Evolutionary conservation across 2,797 vertebrate genomes (phyloP).

Genomic region (Pantherophis alleghaniensis): DNA sequence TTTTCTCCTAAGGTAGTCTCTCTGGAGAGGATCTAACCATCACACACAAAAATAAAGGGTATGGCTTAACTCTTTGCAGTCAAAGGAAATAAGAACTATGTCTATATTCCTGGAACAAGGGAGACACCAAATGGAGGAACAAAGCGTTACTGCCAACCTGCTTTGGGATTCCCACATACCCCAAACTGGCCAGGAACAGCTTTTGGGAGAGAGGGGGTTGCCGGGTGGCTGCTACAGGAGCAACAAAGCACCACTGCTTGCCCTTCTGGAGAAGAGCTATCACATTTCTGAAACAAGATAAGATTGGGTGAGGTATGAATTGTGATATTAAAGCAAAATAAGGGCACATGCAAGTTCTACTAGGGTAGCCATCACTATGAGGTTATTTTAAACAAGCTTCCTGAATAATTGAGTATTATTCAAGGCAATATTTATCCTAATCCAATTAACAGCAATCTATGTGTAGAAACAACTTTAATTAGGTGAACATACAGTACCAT

Average conservation of each 20-base stretch:
- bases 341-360: background rate
- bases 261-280: background rate
- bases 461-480: background rate
- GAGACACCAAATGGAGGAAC: background rate
- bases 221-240: background rate
- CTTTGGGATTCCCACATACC: background rate
- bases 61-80: background rate
- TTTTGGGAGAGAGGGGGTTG: no score
- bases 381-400: background rate
- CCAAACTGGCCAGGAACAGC: accelerated
- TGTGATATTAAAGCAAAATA: background rate
- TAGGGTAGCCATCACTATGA: no score
- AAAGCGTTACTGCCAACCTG: background rate
- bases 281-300: background rate
- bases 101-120: background rate
- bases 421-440: background rate
- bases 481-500: background rate
- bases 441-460: background rate
- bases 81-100: accelerated
- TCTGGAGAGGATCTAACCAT: background rate
- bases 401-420: background rate
- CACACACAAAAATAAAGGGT: background rate
- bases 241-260: background rate
- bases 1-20: background rate
- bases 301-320: background rate